Base-by-base conservation (phyloP, 2,797 vertebrate genomes). In the Phataginus tetradactyla region DNA sequence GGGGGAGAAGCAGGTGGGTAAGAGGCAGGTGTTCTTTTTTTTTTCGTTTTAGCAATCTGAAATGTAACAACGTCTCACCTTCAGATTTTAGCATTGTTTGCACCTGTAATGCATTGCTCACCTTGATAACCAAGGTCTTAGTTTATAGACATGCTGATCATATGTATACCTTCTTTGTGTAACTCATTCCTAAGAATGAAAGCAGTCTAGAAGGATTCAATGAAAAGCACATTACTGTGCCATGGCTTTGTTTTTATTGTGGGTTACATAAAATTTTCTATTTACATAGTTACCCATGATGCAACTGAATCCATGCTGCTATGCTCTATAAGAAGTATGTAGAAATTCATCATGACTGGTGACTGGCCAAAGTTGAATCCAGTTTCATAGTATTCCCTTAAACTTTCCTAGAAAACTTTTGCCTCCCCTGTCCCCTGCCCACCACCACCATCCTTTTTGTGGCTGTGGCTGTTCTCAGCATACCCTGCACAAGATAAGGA, bases 231-330 rank as follows among this genome's bases (percentile, higher is more conserved):
- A 72, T 86, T 90, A 57, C 42, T 80, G 25, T n/a, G 37, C 21
- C 8, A 53, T 85, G 23, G 42, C 29, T 95, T 95, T 96, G 94
- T 77, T 92, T 95, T 88, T 77, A 78, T 91, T 85, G 51, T 68
- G 68, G 55, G 45, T 27, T 78, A 32, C 39, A 77, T 92, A 81
- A 89, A 83, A 92, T 86, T 75, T 96, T 13, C 32, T 27, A 80
- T 79, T 89, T 97, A 88, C 57, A 79, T 55, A 75, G 86, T 88
- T 94, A 85, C 39, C 49, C 83, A 27, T 55, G 78, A 90, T 55
- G 29, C 34, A 95, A 25, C 45, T 91, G 77, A 97, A 93, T 88
- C 74, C n/a, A 45, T 34, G 39, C 59, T 81, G 57, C 88, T 69
- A 74, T 34, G 14, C 14, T 90, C 61, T 39, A 39, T 89, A 39